phyloP scores from a whole-genome alignment of 1,140 invertebrate genomes.

The Neodiprion lecontei region DNA sequence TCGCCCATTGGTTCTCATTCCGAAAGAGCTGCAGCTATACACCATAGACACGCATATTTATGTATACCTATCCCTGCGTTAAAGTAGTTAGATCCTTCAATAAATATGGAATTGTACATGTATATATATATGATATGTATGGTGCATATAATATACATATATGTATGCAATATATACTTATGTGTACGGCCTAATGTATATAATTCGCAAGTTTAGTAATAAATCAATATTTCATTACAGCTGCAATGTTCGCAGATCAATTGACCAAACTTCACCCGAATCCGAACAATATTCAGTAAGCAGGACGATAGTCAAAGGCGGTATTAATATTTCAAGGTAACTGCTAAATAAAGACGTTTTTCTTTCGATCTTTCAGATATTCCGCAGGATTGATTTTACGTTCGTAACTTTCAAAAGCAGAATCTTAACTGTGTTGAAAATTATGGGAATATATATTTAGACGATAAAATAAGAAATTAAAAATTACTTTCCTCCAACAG shows the following conservation, averaged over 20 bases:
- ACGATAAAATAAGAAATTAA: no score
- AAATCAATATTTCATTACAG: constrained; percentile 52
- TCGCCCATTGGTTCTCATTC: no score
- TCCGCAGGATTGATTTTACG: neutral
- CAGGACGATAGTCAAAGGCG: neutral
- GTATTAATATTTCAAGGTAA: neutral
- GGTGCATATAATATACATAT: constrained; percentile 8
- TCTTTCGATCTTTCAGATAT: neutral
- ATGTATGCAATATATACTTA: constrained; percentile 1
- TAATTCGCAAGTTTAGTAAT: constrained; percentile 55
- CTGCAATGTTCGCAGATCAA: neutral
- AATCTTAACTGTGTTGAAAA: no score
- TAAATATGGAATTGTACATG: neutral
- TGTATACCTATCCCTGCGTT: no score
- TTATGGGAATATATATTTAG: no score
- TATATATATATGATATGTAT: neutral
- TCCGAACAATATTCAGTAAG: neutral
- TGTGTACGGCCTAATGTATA: constrained; percentile 47
- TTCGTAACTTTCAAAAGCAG: no score
- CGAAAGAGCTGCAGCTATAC: no score
- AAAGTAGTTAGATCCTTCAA: no score
- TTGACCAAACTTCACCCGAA: neutral
- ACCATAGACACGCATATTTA: no score
- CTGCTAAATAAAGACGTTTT: neutral
- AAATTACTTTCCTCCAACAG: no score